Evolutionary conservation across 2,113 vertebrate genomes (phyloP).

Genomic region (Platichthys flesus): DNA sequence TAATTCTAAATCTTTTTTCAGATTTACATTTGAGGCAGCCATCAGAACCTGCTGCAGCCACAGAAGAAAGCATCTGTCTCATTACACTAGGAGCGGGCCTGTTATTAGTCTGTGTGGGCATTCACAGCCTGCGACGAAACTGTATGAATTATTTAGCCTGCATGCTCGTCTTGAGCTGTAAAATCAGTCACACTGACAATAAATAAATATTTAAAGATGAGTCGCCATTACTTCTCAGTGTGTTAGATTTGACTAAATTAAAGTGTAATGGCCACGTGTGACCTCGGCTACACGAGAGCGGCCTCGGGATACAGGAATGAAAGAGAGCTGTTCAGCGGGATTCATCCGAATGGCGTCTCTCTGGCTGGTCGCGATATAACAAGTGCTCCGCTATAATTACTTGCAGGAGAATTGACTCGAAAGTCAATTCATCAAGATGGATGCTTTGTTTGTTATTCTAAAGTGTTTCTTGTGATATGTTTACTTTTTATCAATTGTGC

Average conservation of each 20-base stretch:
- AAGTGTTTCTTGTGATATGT: slow-evolving; percentile 32
- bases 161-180: slow-evolving; percentile 38
- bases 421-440: slow-evolving; percentile 54
- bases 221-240: slow-evolving; percentile 30
- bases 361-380: slow-evolving; percentile 52
- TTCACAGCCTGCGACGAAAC: slow-evolving; percentile 53
- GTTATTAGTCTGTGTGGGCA: slow-evolving; percentile 45
- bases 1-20: not conserved
- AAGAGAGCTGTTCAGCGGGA: slow-evolving; percentile 4
- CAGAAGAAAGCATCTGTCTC: slow-evolving; percentile 12
- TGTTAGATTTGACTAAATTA: slow-evolving; percentile 16
- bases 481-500: slow-evolving; percentile 48
- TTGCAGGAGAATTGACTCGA: slow-evolving; percentile 44
- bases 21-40: not conserved
- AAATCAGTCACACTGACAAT: slow-evolving; percentile 48
- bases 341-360: slow-evolving; percentile 36
- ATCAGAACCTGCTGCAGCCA: slow-evolving; percentile 11
- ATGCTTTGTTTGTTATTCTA: slow-evolving; percentile 53
- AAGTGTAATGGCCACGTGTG: slow-evolving; percentile 22
- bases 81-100: slow-evolving; percentile 32
- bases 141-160: slow-evolving; percentile 63
- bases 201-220: slow-evolving; percentile 32
- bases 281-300: slow-evolving; percentile 11
- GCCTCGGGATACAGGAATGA: slow-evolving; percentile 8
- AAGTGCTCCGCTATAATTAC: slow-evolving; percentile 64